These are phyloP conservation scores for Empidonax traillii DNA, from an alignment of 2,113 vertebrate genomes.

Conservation along the genomic window DNA sequence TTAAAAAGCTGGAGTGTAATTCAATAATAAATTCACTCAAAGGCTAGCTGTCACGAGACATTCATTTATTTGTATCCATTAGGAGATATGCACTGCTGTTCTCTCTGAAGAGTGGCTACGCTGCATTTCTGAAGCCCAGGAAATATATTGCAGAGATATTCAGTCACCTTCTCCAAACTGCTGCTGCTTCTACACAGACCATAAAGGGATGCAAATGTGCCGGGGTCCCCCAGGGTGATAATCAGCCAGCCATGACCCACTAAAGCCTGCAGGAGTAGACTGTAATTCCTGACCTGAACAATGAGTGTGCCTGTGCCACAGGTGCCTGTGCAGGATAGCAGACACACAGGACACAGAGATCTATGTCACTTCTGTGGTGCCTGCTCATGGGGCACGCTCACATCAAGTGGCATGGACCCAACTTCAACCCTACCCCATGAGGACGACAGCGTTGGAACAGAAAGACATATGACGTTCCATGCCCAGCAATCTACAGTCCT, in stretches of 20 bases:
- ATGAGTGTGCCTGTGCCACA: not conserved
- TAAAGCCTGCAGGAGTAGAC: not conserved
- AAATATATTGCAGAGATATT: not conserved
- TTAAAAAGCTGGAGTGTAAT: slow-evolving; percentile 72
- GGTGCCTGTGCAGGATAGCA: not conserved
- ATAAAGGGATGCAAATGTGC: not conserved
- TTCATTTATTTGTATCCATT: slow-evolving; percentile 74
- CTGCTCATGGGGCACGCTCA: not conserved
- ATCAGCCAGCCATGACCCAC: not conserved
- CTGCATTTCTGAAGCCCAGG: not conserved
- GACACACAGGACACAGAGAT: not conserved
- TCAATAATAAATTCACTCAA: slow-evolving; percentile 77
- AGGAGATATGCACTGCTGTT: slow-evolving; percentile 38
- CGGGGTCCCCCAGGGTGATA: not conserved
- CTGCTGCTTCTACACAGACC: not conserved
- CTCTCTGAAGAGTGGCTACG: slow-evolving; percentile 18
- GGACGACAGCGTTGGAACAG: fast-evolving
- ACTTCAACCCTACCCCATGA: not conserved
- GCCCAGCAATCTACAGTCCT: not conserved
- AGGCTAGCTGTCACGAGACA: slow-evolving; percentile 68
- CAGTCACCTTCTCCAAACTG: not conserved
- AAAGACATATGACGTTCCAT: not conserved
- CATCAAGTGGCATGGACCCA: not conserved
- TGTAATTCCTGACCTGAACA: not conserved
- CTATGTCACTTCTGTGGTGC: fast-evolving